phyloP scores from a whole-genome alignment of 2,797 vertebrate species.

The Gobionotothen gibberifrons region DNA sequence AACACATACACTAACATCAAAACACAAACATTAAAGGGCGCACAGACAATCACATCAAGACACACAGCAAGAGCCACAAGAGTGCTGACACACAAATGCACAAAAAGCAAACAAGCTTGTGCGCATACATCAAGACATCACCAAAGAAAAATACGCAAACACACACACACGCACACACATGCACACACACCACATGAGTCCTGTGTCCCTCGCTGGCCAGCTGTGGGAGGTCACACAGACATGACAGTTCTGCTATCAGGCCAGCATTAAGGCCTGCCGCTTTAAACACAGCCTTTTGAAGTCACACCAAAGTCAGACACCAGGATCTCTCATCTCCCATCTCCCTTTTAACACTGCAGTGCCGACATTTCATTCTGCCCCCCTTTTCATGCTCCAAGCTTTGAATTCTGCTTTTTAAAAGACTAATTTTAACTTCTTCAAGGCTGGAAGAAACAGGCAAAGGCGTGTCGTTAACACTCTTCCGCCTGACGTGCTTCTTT shows the following conservation, averaged over 20 bases:
- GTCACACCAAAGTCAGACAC: constrained; percentile 87
- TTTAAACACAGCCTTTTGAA: constrained; percentile 87
- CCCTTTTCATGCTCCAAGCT: constrained; percentile 81
- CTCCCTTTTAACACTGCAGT: constrained; percentile 85
- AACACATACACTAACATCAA: constrained; percentile 76
- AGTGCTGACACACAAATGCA: constrained; percentile 76
- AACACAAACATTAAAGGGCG: constrained; percentile 80
- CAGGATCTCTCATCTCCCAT: constrained; percentile 86
- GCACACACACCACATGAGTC: constrained; percentile 53
- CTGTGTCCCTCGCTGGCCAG: constrained; percentile 78
- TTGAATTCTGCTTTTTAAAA: constrained; percentile 85
- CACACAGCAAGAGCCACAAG: constrained; percentile 75
- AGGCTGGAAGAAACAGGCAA: constrained; percentile 78
- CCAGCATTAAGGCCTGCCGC: constrained; percentile 83
- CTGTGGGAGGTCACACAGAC: constrained; percentile 84
- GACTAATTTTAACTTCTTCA: constrained; percentile 86
- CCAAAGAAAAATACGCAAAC: constrained; percentile 37
- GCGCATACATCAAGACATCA: constrained; percentile 61
- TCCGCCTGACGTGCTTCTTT: constrained; percentile 74
- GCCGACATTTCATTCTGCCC: constrained; percentile 83
- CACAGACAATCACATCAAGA: constrained; percentile 81
- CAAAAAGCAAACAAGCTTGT: constrained; percentile 71
- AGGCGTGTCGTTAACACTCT: constrained; percentile 79
- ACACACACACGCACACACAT: constrained; percentile 42
- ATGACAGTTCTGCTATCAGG: constrained; percentile 82